Base-by-base conservation (phyloP, 2,797 vertebrate genomes). In the Sardinella longiceps region DNA sequence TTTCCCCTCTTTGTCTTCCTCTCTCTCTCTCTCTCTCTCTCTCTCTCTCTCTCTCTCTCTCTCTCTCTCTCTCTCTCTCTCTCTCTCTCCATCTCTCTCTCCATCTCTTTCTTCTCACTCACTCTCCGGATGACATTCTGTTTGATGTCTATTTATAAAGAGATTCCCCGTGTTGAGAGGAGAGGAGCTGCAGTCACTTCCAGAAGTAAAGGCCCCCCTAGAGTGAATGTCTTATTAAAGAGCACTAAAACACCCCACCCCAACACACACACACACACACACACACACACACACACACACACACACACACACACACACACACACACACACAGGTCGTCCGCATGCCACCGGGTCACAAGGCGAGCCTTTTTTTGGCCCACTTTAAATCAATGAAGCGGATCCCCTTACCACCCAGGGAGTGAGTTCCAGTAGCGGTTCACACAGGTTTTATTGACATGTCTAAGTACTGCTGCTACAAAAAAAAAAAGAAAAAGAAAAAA, bases 121-220 rank as follows among this genome's bases (percentile, higher is more conserved):
- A 14, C 5, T 53, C 1, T 20, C 63, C 63, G 30, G 28, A 74
- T 74, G 66, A 14, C 15, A 28, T 20, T 74, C 30, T 74, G 4
- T 74, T 74, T 74, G 66, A 74, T 18, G 30, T 20, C 33, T 74
- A 74, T 74, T 74, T 74, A 74, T 74, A 37, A 74, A 74, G 66
- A 37, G 14, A 37, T 37, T 39, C 66, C 66, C 30, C 66, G 5
- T 74, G 66, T 30, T 12, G 58, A 60, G n/a, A 5, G 23, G 11
- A 6, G n/a, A 9, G 66, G 30, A 14, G 5, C 63, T 28, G 14
- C 15, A 74, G 14, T 33, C 66, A 2, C 66, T 33, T 10, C 15
- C 63, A 70, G 5, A 37, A 15, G 5, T 14, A 12, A 18, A 15
- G 48, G 3, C 53, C 53, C 53, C 53, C 53, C 53, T 6, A 6